Conservation (phyloP, 2,888 invertebrate species). For the Scelioninae gen. 2 region DNA sequence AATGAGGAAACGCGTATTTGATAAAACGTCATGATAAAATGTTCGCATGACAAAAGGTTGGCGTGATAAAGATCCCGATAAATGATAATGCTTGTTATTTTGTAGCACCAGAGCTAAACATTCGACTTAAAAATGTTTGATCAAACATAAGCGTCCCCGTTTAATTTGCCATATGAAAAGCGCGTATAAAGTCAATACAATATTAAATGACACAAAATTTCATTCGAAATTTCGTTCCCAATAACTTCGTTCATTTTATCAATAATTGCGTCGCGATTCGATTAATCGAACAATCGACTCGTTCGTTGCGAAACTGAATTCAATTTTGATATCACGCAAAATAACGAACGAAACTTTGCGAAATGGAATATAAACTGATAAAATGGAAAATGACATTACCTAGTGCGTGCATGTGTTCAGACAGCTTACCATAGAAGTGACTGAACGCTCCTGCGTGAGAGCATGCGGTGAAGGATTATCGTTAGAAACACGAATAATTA, state of each 20-base stretch:
- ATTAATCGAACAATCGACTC: too few relatives aligned
- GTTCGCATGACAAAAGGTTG: too few relatives aligned
- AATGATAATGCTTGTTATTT: too few relatives aligned
- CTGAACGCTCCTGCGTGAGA: conserved; percentile 74
- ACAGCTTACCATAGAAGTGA: conserved; percentile 75
- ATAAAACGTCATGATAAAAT: too few relatives aligned
- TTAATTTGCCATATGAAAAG: conserved; percentile 11
- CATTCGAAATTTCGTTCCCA: too few relatives aligned
- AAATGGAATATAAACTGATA: conserved; percentile 24
- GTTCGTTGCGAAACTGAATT: neutral
- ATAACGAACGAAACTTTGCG: conserved; percentile 15
- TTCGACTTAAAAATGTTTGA: neutral
- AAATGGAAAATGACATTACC: conserved; percentile 73
- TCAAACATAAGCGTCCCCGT: conserved; percentile 6
- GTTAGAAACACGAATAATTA: conserved; percentile 63
- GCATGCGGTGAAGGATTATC: conserved; percentile 70
- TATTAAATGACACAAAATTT: neutral
- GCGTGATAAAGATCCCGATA: too few relatives aligned
- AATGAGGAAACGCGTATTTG: too few relatives aligned
- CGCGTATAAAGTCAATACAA: neutral
- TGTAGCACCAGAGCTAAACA: too few relatives aligned
- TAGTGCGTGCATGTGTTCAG: conserved; percentile 75
- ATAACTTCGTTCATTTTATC: too few relatives aligned
- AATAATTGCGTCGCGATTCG: neutral
- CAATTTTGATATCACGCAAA: neutral